A percentile compares a stretch with the other conserved stretches of the same genome.
These are phyloP conservation scores for Drosophila setifemur DNA, from an alignment of 1,140 invertebrate species.

Conservation along the genomic window DNA sequence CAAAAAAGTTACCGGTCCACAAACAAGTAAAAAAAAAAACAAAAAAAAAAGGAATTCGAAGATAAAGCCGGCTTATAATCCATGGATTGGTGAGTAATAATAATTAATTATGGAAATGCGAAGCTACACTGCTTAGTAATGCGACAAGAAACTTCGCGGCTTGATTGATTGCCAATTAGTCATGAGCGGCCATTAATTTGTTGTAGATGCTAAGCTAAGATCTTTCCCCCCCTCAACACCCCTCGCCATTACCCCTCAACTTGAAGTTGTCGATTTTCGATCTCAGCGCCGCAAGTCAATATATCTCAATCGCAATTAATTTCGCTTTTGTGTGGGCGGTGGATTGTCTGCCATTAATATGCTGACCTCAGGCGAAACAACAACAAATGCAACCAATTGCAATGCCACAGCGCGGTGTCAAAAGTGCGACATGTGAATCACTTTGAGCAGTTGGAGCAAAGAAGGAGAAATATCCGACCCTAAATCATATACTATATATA, in stretches of 20 bases:
- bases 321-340: constrained; percentile 8
- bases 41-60: no score
- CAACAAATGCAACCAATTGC: no score
- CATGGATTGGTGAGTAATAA: constrained; percentile 32
- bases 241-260: constrained; percentile 2
- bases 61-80: no score
- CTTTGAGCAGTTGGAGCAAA: no score
- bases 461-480: no score
- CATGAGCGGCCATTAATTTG: constrained; percentile 53
- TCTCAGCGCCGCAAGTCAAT: constrained; percentile 11
- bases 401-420: background rate
- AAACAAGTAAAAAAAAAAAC: no score
- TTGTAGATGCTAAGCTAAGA: constrained; percentile 34
- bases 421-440: background rate
- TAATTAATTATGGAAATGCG: constrained; percentile 26
- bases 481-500: no score
- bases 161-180: constrained; percentile 76
- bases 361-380: background rate
- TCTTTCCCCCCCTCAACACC: constrained; percentile 3
- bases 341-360: background rate
- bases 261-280: constrained; percentile 10
- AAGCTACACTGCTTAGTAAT: constrained; percentile 49
- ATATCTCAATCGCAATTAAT: constrained; percentile 18
- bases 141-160: constrained; percentile 42
- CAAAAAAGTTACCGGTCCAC: no score